Evolutionary conservation across 2,113 vertebrate genomes (phyloP).

Genomic region (Daboia siamensis): DNA sequence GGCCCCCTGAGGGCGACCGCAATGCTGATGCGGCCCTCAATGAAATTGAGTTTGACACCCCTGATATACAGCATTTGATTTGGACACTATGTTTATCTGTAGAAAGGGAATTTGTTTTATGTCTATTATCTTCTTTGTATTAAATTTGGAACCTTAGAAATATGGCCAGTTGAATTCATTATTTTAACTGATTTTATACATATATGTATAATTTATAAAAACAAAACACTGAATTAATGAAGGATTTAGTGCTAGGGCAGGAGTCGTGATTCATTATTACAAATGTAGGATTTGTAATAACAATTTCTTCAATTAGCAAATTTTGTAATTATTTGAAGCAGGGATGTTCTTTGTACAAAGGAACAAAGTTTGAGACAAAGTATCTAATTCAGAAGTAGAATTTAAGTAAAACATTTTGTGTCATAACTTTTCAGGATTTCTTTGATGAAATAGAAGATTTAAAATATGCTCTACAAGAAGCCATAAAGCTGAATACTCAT

Average conservation of each 20-base stretch:
- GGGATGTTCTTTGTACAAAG: background rate
- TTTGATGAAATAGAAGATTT: slow-evolving; percentile 70
- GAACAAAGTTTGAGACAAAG: background rate
- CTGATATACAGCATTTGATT: background rate
- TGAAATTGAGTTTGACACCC: too few relatives aligned
- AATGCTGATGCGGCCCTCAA: too few relatives aligned
- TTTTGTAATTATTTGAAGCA: background rate
- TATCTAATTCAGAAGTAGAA: slow-evolving; percentile 7
- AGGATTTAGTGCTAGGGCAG: background rate
- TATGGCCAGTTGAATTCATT: background rate
- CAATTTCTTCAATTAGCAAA: background rate
- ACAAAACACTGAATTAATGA: background rate
- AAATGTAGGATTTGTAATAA: background rate
- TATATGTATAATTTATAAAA: background rate
- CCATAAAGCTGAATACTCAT: slow-evolving; percentile 60
- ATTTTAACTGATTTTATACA: background rate
- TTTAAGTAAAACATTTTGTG: slow-evolving; percentile 5
- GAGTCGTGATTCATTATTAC: background rate
- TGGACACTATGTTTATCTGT: background rate
- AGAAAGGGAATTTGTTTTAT: background rate
- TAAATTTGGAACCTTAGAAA: background rate
- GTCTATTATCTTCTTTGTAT: background rate
- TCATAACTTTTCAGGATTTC: slow-evolving; percentile 61
- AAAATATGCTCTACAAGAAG: slow-evolving; percentile 63
- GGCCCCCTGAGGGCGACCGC: too few relatives aligned